Evolutionary conservation across 92 coral and sea anemone species (phyloP), one percentile per base, ranked within the genome.

Genomic region (Chrysogorgia sp.): DNA sequence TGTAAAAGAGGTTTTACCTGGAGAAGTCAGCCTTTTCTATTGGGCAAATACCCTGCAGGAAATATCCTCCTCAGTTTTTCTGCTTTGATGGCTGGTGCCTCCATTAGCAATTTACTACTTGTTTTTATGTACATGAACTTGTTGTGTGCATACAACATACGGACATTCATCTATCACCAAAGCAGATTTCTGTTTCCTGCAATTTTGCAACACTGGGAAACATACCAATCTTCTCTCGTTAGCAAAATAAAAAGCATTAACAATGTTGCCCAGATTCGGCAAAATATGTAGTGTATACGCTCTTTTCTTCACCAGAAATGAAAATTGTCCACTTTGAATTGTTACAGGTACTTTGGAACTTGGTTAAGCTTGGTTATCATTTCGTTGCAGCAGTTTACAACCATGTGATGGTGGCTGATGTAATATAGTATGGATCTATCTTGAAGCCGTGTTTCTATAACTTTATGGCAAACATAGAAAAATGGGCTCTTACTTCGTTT

Each of bases 321-420:
- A 78, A 78, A 64, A 78, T 78, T 25, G 74, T 78, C 29, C 83
- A 78, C 64, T 78, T 78, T 78, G 83, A 78, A 64, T 40, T 64
- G 24, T 40, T 78, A 31, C 83, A 78, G 83, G 83, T 63, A 78
- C 23, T 43, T 17, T 43, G 17, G 17, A 43, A 43, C 50, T n/a
- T n/a, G n/a, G n/a, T n/a, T n/a, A n/a, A n/a, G n/a, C n/a, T n/a
- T n/a, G n/a, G n/a, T n/a, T n/a, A n/a, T n/a, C n/a, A n/a, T n/a
- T n/a, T n/a, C n/a, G n/a, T n/a, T n/a, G n/a, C n/a, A n/a, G n/a
- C n/a, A n/a, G n/a, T n/a, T n/a, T n/a, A n/a, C n/a, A n/a, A n/a
- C n/a, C n/a, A n/a, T n/a, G n/a, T n/a, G n/a, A n/a, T n/a, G n/a
- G n/a, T n/a, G n/a, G n/a, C n/a, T n/a, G n/a, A n/a, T n/a, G n/a